Conservation (phyloP, 2,113 vertebrate genomes). For the Sigmodon hispidus region DNA sequence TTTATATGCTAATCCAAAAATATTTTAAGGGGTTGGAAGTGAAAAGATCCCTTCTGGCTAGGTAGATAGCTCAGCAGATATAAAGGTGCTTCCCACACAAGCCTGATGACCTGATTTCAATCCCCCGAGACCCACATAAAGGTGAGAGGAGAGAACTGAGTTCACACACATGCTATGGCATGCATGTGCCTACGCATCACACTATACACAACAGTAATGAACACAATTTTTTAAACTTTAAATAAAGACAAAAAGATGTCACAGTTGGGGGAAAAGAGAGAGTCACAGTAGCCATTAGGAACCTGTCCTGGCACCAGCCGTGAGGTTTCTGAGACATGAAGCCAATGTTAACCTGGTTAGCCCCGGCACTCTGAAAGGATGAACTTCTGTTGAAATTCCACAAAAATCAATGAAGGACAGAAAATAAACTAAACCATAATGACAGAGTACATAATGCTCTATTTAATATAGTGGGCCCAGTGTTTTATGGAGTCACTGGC, state of each 20-base stretch:
- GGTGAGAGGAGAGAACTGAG: background rate
- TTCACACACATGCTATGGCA: background rate
- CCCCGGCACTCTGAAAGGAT: background rate
- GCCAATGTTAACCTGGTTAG: background rate
- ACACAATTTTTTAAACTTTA: background rate
- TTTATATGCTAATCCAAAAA: background rate
- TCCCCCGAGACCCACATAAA: background rate
- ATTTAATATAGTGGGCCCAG: background rate
- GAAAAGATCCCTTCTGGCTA: background rate
- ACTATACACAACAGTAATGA: background rate
- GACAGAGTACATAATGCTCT: background rate
- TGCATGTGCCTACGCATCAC: background rate
- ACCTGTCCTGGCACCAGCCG: background rate
- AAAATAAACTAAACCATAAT: background rate
- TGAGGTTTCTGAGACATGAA: background rate
- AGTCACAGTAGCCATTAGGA: background rate
- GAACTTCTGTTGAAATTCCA: background rate
- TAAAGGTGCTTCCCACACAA: background rate
- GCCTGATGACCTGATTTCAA: background rate
- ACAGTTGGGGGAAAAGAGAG: background rate
- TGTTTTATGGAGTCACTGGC: background rate
- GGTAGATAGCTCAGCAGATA: background rate
- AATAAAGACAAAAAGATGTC: background rate
- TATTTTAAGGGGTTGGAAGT: background rate
- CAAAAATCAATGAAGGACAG: background rate